Evolutionary conservation across 92 coral and sea anemone genomes (phyloP).

Genomic region (Ricordea florida): DNA sequence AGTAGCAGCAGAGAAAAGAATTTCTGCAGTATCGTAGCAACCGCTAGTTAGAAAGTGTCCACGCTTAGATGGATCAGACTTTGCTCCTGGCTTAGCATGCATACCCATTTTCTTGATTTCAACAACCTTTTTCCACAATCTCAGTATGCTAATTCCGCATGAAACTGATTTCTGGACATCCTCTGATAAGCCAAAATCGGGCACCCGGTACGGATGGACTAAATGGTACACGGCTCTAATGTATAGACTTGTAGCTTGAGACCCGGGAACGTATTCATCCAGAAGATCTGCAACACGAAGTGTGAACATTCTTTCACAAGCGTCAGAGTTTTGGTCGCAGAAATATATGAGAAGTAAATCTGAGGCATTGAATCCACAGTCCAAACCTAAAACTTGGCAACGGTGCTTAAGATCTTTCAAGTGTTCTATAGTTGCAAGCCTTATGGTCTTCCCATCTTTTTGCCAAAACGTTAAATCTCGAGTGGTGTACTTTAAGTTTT

Average conservation of each 20-base stretch:
- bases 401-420: constrained; percentile 18
- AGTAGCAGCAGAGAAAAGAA: no score
- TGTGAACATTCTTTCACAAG: constrained; percentile 16
- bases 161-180: constrained; percentile 37
- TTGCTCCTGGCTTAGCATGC: constrained; percentile 9
- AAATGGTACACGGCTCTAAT: constrained; percentile 29
- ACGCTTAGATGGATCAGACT: no score
- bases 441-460: not conserved
- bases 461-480: constrained; percentile 21
- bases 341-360: constrained; percentile 25
- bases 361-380: constrained; percentile 14
- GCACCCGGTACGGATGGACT: constrained; percentile 21
- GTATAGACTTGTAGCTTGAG: constrained; percentile 39
- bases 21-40: no score
- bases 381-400: constrained; percentile 12
- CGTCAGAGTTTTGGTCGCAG: constrained; percentile 18
- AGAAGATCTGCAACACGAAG: no score
- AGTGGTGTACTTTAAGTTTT: constrained; percentile 27
- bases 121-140: constrained; percentile 30
- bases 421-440: constrained; percentile 16
- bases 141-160: constrained; percentile 29
- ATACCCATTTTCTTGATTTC: constrained; percentile 12
- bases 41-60: no score
- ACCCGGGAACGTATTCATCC: no score
- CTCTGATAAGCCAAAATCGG: constrained; percentile 22